Percentiles rank a stretch among this genome's conserved stretches.
These are phyloP conservation scores for Taenioides sp. DNA, from an alignment of 2,797 vertebrate genomes.

Conservation along the genomic window DNA sequence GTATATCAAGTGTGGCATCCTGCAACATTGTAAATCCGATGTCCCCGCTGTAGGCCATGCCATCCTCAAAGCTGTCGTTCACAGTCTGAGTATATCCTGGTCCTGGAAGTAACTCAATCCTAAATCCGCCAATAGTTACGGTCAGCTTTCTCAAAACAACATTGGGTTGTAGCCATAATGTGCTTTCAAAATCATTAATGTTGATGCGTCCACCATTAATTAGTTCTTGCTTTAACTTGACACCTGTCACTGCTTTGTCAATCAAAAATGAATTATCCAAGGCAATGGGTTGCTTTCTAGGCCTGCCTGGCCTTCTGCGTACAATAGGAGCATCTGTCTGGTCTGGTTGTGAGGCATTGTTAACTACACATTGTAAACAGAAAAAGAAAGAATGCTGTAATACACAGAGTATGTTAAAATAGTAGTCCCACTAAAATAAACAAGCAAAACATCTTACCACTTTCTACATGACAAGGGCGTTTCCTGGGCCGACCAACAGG, in stretches of 20 bases:
- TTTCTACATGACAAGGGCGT: constrained; percentile 71
- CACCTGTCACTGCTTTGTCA: constrained; percentile 57
- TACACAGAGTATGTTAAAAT: background rate
- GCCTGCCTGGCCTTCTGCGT: constrained; percentile 67
- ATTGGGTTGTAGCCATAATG: constrained; percentile 72
- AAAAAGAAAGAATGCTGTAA: constrained; percentile 14
- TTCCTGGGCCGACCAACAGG: constrained; percentile 77
- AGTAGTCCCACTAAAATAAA: background rate
- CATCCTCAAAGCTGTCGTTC: constrained; percentile 47
- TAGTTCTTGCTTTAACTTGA: constrained; percentile 67
- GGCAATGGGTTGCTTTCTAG: constrained; percentile 68
- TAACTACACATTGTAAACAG: constrained; percentile 68
- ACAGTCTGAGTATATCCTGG: constrained; percentile 68
- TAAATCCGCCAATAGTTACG: constrained; percentile 82
- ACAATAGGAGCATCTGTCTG: constrained; percentile 70
- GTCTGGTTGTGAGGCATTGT: constrained; percentile 74
- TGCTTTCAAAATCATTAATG: constrained; percentile 60
- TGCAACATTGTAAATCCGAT: constrained; percentile 52
- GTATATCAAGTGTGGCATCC: constrained; percentile 40
- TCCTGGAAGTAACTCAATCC: constrained; percentile 80
- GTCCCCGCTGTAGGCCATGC: constrained; percentile 44
- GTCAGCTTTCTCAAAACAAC: constrained; percentile 77
- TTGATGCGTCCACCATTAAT: constrained; percentile 66
- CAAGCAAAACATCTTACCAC: constrained; percentile 73
- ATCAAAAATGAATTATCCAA: constrained; percentile 72